Conservation (phyloP, 1,140 invertebrate species). For the Proales similis region DNA sequence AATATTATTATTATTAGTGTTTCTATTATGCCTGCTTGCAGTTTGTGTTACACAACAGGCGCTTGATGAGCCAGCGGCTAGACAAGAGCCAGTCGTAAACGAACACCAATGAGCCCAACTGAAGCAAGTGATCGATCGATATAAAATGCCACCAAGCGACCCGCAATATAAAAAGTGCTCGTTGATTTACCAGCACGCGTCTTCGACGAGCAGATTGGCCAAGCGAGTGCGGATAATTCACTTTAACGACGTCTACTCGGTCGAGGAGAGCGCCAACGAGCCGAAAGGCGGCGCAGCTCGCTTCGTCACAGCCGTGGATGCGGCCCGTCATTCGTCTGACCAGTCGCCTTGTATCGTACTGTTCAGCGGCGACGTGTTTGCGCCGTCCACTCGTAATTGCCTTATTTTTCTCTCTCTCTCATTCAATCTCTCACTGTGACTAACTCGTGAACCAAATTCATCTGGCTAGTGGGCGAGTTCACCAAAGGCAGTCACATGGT, state of each 20-base stretch:
- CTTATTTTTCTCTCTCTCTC: neutral
- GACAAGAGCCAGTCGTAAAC: no score
- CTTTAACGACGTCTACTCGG: conserved; percentile 88
- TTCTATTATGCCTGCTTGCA: no score
- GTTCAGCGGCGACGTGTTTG: conserved; percentile 81
- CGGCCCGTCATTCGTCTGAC: conserved; percentile 52
- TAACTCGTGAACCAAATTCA: no score
- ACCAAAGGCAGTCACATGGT: conserved; percentile 90
- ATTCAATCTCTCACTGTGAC: neutral
- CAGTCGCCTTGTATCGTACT: conserved; percentile 70
- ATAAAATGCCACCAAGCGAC: no score
- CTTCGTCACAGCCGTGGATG: conserved; percentile 70
- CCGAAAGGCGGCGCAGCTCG: conserved; percentile 72
- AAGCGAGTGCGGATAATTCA: conserved; percentile 53
- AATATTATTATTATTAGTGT: no score
- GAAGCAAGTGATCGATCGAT: no score
- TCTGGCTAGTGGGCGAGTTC: conserved; percentile 72
- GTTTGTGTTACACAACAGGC: no score
- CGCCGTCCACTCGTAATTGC: conserved; percentile 71
- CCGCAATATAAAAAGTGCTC: no score
- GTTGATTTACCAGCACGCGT: no score
- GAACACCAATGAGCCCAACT: no score
- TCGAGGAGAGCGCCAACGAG: conserved; percentile 64
- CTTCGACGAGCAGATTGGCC: no score
- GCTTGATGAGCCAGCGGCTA: no score